Percentiles rank a stretch among this genome's conserved stretches.
Evolutionary conservation across 2,888 invertebrate species (phyloP).

Genomic region (Orthosia gracilis): DNA sequence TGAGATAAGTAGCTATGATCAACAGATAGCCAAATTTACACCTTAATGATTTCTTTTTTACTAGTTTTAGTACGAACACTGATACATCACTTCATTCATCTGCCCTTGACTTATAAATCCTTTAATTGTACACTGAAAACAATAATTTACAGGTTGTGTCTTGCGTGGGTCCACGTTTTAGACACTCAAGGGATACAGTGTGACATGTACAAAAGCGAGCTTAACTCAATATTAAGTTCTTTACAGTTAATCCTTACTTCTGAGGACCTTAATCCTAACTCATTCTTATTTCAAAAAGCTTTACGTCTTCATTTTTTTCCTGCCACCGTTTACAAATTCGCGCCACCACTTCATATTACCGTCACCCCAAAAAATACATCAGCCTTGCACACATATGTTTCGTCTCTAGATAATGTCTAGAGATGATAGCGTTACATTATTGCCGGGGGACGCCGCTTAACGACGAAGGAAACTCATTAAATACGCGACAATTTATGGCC

Average conservation of each 20-base stretch:
- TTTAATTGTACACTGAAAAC: too few species aligned
- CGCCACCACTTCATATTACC: slow-evolving; percentile 48
- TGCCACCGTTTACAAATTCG: slow-evolving; percentile 37
- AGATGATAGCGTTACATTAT: slow-evolving; percentile 87
- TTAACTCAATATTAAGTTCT: too few species aligned
- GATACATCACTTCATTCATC: background rate
- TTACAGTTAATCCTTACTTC: background rate
- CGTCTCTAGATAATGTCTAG: slow-evolving; percentile 81
- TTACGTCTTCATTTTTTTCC: background rate
- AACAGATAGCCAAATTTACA: background rate
- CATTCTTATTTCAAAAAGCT: background rate
- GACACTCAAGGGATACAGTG: too few species aligned
- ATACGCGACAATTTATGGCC: slow-evolving; percentile 86
- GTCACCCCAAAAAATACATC: slow-evolving; percentile 57
- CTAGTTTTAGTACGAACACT: background rate
- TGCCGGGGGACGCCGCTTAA: slow-evolving; percentile 83
- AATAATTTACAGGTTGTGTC: too few species aligned
- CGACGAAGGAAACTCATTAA: slow-evolving; percentile 89
- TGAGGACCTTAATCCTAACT: background rate
- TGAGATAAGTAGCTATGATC: background rate
- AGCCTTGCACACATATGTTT: slow-evolving; percentile 78
- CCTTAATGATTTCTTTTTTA: background rate
- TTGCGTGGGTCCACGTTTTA: too few species aligned
- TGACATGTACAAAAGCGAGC: too few species aligned
- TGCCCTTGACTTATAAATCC: background rate